Conservation (phyloP, 2,113 vertebrate genomes). For the Thamnophis sirtalis region DNA sequence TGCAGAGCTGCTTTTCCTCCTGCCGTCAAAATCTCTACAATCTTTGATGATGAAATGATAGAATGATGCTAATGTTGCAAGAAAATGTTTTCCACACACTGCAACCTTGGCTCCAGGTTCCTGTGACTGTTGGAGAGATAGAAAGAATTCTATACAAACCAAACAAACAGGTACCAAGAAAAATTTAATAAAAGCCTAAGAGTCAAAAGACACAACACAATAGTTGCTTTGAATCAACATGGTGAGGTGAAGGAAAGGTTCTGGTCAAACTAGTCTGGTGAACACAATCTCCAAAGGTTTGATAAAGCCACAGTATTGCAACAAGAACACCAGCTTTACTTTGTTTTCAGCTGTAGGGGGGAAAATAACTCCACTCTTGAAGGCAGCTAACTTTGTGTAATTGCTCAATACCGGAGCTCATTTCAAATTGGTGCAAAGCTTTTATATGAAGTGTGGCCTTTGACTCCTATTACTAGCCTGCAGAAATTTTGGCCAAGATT, state of each 20-base stretch:
- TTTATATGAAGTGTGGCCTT: neutral
- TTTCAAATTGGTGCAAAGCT: neutral
- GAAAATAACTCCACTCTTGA: neutral
- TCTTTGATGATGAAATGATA: neutral
- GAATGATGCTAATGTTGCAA: neutral
- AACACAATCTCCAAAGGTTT: neutral
- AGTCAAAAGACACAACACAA: neutral
- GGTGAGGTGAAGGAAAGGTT: neutral
- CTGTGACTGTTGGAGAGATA: neutral
- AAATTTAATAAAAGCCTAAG: neutral
- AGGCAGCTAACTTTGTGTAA: neutral
- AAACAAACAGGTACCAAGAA: neutral
- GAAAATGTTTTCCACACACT: neutral
- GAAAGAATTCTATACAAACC: neutral
- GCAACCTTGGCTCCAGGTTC: neutral
- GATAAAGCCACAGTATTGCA: neutral
- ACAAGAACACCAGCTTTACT: neutral
- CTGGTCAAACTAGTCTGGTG: neutral
- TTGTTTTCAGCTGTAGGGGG: neutral
- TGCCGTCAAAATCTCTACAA: neutral
- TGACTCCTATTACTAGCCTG: neutral
- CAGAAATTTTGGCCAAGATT: neutral
- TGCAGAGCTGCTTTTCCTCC: neutral
- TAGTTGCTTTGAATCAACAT: neutral
- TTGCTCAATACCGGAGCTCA: neutral